Evolutionary conservation across 2,797 vertebrate species (phyloP), one percentile per base, ranked within the genome.

Genomic region (Petrocephalus sullivani): DNA sequence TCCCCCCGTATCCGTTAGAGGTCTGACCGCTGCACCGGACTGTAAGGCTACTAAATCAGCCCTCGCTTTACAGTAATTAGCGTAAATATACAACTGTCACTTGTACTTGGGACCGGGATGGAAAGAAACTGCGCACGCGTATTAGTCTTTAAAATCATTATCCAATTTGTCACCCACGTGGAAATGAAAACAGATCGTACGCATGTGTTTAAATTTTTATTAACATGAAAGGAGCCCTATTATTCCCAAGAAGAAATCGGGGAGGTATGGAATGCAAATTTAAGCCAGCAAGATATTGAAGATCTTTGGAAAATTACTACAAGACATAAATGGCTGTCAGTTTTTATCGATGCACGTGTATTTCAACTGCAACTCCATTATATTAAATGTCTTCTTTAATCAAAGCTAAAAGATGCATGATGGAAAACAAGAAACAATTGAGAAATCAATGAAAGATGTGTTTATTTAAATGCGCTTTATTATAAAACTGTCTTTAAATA

Each of bases 81-180:
- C 84, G 90, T 89, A 92, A 93, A 93, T 91, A 93, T 90, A 93
- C 92, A 92, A 88, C 90, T 90, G 91, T 91, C 92, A 92, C 89
- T 89, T 91, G 88, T 88, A 90, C 86, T 91, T 90, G 56, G 82
- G 84, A 88, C 86, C 19, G 53, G 28, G 86, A 33, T 41, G 88
- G 87, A 91, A 91, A 87, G 86, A 89, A 90, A 92, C 85, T 84
- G 85, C 84, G 87, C 89, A 91, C 88, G 64, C 75, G 87, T 89
- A 89, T 91, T 91, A 89, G 83, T 23, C 71, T 85, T 84, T 87
- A 89, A 90, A 92, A 88, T 88, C 81, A 91, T 92, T 91, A 91
- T 90, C 91, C 89, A 90, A 87, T 91, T 91, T 92, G 90, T 91
- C 92, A 90, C 88, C 84, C 88, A 58, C 82, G 87, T 88, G 86